Percentiles rank a stretch among this genome's conserved stretches.
These are phyloP conservation scores for Lycophotia porphyrea DNA, from an alignment of 2,888 invertebrate genomes.

Conservation along the genomic window DNA sequence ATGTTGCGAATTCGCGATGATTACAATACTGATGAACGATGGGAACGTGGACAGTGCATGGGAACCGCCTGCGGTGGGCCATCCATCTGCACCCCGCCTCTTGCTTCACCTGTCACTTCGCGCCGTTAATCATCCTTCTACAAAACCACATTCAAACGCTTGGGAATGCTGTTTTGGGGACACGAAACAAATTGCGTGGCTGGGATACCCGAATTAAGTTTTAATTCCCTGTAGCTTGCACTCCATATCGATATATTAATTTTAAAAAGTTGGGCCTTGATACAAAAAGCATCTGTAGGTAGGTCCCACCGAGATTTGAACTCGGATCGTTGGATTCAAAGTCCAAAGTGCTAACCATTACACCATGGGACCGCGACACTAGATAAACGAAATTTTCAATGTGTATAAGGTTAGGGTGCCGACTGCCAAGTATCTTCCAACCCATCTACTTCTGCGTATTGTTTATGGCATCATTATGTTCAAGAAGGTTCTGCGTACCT, in stretches of 20 bases:
- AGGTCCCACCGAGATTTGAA: constrained; percentile 87
- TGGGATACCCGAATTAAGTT: constrained; percentile 28
- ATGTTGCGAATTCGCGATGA: constrained; percentile 67
- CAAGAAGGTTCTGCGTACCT: constrained; percentile 22
- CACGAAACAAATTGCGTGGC: constrained; percentile 42
- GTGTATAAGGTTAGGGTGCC: background rate
- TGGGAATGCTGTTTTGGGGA: constrained; percentile 69
- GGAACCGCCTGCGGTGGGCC: constrained; percentile 85
- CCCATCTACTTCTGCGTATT: background rate
- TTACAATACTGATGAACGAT: constrained; percentile 69
- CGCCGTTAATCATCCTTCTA: constrained; percentile 78
- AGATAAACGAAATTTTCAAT: constrained; percentile 5
- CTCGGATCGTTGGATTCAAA: constrained; percentile 88
- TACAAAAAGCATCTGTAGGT: constrained; percentile 20
- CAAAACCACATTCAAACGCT: constrained; percentile 73
- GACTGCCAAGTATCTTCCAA: background rate
- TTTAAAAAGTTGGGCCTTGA: constrained; percentile 14
- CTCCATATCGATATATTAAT: background rate
- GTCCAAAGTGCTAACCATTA: constrained; percentile 87
- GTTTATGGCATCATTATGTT: constrained; percentile 5
- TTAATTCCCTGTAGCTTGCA: constrained; percentile 24
- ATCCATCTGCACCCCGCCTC: constrained; percentile 73
- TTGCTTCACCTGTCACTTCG: constrained; percentile 74
- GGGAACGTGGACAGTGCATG: constrained; percentile 76
- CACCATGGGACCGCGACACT: constrained; percentile 60